Evolutionary conservation across 2,888 invertebrate species (phyloP).

Genomic region (Melikaiella ostensackeni): DNA sequence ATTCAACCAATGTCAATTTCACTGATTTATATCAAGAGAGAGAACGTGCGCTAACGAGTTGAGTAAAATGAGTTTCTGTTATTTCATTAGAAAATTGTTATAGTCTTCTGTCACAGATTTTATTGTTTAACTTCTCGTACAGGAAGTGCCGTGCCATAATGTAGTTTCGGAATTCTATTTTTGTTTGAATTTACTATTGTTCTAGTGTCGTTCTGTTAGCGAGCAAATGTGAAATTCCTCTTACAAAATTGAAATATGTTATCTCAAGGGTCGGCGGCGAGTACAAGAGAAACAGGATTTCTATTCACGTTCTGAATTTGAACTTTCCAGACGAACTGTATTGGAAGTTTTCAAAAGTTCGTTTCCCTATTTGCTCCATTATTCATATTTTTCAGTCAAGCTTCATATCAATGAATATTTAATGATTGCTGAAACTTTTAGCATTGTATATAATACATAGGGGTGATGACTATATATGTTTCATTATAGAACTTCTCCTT

Average conservation of each 20-base stretch:
- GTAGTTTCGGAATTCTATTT: not conserved
- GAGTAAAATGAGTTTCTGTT: not conserved
- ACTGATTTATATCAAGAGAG: too few relatives aligned
- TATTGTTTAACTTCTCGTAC: not conserved
- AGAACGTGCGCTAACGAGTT: not conserved
- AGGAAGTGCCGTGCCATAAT: not conserved
- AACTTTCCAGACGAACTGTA: slow-evolving; percentile 5
- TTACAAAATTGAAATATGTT: slow-evolving; percentile 19
- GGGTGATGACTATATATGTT: too few relatives aligned
- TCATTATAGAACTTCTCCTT: too few relatives aligned
- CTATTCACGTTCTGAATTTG: slow-evolving; percentile 18
- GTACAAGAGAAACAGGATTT: slow-evolving; percentile 12
- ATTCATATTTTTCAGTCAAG: too few relatives aligned
- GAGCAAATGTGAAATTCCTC: slow-evolving; percentile 30
- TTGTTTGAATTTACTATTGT: slow-evolving; percentile 27
- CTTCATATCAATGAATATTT: too few relatives aligned
- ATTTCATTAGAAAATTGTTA: not conserved
- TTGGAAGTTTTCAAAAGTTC: not conserved
- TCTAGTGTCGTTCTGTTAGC: slow-evolving; percentile 10
- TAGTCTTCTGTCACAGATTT: not conserved
- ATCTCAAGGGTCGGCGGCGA: not conserved
- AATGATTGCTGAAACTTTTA: too few relatives aligned
- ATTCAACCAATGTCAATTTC: too few relatives aligned
- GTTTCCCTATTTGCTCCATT: not conserved
- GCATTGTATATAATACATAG: too few relatives aligned